Base-by-base conservation (phyloP, 53 echinoderm and acorn worm species). In the Astropecten irregularis region DNA sequence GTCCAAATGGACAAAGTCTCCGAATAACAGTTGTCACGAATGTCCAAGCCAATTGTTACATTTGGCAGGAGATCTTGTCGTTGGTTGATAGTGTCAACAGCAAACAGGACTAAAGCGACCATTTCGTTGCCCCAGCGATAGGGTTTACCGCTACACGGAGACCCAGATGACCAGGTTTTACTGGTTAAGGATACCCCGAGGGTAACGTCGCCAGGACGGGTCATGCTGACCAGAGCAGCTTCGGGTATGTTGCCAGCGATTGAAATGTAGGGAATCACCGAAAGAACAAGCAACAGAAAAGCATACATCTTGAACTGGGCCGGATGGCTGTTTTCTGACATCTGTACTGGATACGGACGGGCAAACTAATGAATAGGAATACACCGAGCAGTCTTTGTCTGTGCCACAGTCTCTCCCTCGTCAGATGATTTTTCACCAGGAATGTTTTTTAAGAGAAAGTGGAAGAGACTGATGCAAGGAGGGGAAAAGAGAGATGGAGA, bases 31-130 rank as follows among this genome's bases (percentile, higher is more conserved):
- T 76, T 56, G 30, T 88, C 77, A 16, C 81, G 58, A 47, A 88
- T 71, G 37, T 88, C 81, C 14, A 47, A 82, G 13, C 88, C 88
- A 31, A 88, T 66, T 13, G 71, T 88, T 15, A 82, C 9, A 71
- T 88, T 82, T 0, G 82, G 64, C 22, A 88, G 60, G 44, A 88
- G 34, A 62, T 88, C 88, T 4, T 37, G 34, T 32, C 88, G 60
- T n/a, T 40, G 10, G 31, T 88, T 82, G 23, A 88, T 61, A 0
- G 59, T 15, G 28, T 82, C 71, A 7, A 88, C 37, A 4, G 88
- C 73, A 47, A 68, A 87, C 9, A 79, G 20, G 7, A 87, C 11
- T 4, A 60, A 0, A 6, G 71, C 85, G 16, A 49, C 37, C 49
- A 85, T 38, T 49, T 72, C 72, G 46, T 0, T 49, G 1, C 60